Conservation (phyloP, 2,888 invertebrate species). For the Tuberolachnus salignus region DNA sequence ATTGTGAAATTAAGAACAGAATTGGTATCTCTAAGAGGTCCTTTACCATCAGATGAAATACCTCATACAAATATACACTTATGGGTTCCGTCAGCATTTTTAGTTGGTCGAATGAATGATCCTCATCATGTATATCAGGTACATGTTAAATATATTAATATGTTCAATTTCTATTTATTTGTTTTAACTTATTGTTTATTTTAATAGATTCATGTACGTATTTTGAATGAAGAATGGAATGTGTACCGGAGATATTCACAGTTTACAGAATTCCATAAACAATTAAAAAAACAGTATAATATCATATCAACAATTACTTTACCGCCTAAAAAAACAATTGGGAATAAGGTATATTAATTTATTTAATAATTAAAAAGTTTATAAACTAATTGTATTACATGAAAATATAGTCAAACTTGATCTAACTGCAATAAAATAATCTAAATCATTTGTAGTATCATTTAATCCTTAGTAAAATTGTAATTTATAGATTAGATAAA, state of each 20-base stretch:
- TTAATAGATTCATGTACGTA: slow-evolving; percentile 75
- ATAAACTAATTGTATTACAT: neutral
- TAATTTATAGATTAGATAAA: too few species aligned
- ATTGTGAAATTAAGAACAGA: slow-evolving; percentile 70
- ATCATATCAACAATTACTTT: slow-evolving; percentile 83
- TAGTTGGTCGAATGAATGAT: slow-evolving; percentile 74
- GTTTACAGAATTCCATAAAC: slow-evolving; percentile 83
- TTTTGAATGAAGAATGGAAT: slow-evolving; percentile 91
- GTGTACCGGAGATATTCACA: slow-evolving; percentile 94
- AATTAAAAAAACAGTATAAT: slow-evolving; percentile 82
- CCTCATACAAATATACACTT: slow-evolving; percentile 72
- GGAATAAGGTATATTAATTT: slow-evolving; percentile 75
- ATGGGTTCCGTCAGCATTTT: slow-evolving; percentile 86
- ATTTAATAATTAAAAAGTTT: slow-evolving; percentile 10
- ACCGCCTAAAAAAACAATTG: slow-evolving; percentile 92
- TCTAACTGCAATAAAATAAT: too few species aligned
- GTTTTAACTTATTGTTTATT: neutral
- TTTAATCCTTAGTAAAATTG: too few species aligned
- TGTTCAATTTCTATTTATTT: neutral
- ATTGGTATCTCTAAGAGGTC: slow-evolving; percentile 72
- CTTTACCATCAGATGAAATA: slow-evolving; percentile 64
- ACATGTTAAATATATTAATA: slow-evolving; percentile 58
- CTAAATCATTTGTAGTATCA: too few species aligned
- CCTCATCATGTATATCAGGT: slow-evolving; percentile 91
- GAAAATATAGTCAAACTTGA: too few species aligned